Evolutionary conservation across 1,140 invertebrate species (phyloP).

Genomic region (Sesamia nonagrioides): DNA sequence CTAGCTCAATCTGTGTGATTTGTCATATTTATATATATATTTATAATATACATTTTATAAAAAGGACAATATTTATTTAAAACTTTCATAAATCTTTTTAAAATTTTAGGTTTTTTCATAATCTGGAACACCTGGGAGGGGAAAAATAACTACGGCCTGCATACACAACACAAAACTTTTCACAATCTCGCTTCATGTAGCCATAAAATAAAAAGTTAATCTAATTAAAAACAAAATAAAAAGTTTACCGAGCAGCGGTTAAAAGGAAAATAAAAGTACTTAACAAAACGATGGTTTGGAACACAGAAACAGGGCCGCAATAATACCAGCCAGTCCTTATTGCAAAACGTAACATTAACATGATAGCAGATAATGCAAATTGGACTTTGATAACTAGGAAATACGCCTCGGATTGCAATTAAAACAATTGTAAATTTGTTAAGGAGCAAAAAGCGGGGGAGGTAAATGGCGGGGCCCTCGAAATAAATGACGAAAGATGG

Average conservation of each 20-base stretch:
- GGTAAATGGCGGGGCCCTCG: constrained; percentile 63
- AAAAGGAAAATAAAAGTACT: constrained; percentile 52
- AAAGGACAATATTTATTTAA: no score
- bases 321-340: constrained; percentile 44
- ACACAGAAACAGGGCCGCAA: constrained; percentile 49
- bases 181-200: constrained; percentile 35
- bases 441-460: constrained; percentile 60
- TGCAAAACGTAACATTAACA: constrained; percentile 49
- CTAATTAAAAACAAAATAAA: constrained; percentile 45
- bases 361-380: constrained; percentile 57
- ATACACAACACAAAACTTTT: constrained; percentile 22
- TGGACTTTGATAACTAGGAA: constrained; percentile 63
- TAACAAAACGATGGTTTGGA: constrained; percentile 50
- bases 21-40: no score
- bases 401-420: constrained; percentile 68
- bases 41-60: no score
- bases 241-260: constrained; percentile 51
- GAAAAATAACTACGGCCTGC: neutral
- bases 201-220: constrained; percentile 50
- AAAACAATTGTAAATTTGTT: constrained; percentile 60
- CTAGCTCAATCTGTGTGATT: no score
- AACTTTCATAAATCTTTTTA: constrained; percentile 1
- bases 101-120: neutral
- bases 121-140: neutral
- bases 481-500: constrained; percentile 67